Base-by-base conservation (phyloP, 2,113 vertebrate species). In the Atherinomorus stipes region DNA sequence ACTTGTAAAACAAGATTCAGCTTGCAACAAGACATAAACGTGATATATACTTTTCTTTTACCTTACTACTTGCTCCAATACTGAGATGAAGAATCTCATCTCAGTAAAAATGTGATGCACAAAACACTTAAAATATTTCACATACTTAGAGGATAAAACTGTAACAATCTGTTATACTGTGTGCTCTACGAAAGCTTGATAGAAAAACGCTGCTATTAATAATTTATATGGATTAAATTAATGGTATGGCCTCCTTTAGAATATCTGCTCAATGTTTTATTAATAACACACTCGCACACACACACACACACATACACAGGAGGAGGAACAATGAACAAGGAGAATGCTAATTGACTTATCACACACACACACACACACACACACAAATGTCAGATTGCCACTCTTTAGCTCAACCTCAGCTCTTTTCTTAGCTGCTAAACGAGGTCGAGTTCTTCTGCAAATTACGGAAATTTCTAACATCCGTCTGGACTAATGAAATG, bases 191-290 rank as follows among this genome's bases (percentile, higher is more conserved):
- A 64, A 49, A 18, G 18, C 10, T 52, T 28, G 69, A 52, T 68
- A 59, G 44, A 61, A 77, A 74, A 26, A 54, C 21, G 15, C 51
- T 37, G 38, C 51, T 68, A 25, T 72, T 31, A 64, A 64, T 83
- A 49, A 71, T 80, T 78, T 45, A 85, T 82, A 66, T 62, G 76
- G 71, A 73, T 79, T 78, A 50, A 73, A 84, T 83, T 74, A 67
- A 63, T 56, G 65, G 57, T 83, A 74, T 72, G 80, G 68, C 81
- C 71, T 86, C 53, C 65, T 86, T 89, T 65, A 37, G 61, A 80
- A 58, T 64, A 78, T 83, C 72, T 68, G 47, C 71, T 76, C 49
- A 56, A 89, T 86, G 85, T 88, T 90, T 90, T 90, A 89, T 90
- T 89, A 88, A 88, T 87, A 85, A 84, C 77, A 74, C 71, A 64